These are phyloP conservation scores for Coregonus sp. DNA, from an alignment of 2,797 vertebrate species.

Conservation along the genomic window DNA sequence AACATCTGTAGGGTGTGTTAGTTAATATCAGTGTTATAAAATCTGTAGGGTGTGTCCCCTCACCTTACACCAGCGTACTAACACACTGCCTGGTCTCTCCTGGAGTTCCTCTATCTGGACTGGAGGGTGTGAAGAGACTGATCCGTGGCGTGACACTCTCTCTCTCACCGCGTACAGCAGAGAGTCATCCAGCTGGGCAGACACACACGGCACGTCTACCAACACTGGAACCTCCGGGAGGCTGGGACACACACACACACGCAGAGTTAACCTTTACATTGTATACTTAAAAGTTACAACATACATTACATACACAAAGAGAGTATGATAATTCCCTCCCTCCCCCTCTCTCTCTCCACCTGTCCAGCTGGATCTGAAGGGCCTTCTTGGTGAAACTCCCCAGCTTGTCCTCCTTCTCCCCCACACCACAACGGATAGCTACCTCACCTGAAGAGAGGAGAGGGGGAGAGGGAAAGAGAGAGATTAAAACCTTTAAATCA, in stretches of 20 bases:
- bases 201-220: slow-evolving; percentile 93
- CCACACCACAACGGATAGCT: slow-evolving; percentile 84
- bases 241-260: slow-evolving; percentile 59
- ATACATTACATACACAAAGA: not conserved
- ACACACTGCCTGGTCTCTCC: slow-evolving; percentile 90
- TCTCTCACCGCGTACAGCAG: slow-evolving; percentile 85
- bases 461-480: not conserved
- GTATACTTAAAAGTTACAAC: not conserved
- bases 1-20: too few species aligned
- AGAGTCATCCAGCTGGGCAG: slow-evolving; percentile 92
- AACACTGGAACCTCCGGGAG: slow-evolving; percentile 94
- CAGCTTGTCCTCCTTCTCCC: slow-evolving; percentile 86
- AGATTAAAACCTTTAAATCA: not conserved
- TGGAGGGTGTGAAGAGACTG: slow-evolving; percentile 89
- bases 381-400: slow-evolving; percentile 95
- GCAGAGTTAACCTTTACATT: not conserved
- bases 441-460: slow-evolving; percentile 81
- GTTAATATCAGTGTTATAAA: not conserved
- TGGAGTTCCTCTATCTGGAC: slow-evolving; percentile 93
- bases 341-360: slow-evolving; percentile 69
- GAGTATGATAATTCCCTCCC: not conserved
- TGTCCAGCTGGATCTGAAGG: slow-evolving; percentile 94
- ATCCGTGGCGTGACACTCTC: slow-evolving; percentile 83
- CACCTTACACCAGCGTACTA: slow-evolving; percentile 97
- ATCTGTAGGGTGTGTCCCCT: slow-evolving; percentile 26